phyloP scores from a whole-genome alignment of 92 coral and sea anemone species.

The Heteractis magnifica region DNA sequence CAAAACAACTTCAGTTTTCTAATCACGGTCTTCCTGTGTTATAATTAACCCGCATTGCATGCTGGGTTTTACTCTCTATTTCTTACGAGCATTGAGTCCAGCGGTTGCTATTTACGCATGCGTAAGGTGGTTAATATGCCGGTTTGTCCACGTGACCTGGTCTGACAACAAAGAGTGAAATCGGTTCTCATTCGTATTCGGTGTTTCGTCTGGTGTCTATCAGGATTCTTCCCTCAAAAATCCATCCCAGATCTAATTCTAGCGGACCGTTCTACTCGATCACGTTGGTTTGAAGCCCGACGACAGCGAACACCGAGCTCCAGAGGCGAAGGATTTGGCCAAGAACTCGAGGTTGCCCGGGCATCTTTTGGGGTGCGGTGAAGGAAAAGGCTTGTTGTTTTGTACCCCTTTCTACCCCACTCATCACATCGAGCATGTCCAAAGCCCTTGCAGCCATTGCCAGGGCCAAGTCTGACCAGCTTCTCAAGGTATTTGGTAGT shows the following conservation, averaged over 20 bases:
- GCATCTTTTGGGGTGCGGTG: constrained; percentile 90
- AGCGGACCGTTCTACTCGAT: not conserved
- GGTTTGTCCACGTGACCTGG: constrained; percentile 83
- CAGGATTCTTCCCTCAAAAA: constrained; percentile 44
- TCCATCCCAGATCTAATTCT: constrained; percentile 17
- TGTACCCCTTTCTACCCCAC: constrained; percentile 94
- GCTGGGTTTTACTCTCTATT: not conserved
- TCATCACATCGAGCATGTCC: constrained; percentile 79
- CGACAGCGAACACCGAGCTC: not conserved
- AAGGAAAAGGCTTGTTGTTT: constrained; percentile 62
- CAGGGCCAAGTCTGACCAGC: constrained; percentile 86
- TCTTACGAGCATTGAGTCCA: not conserved
- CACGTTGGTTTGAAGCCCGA: constrained; percentile 1
- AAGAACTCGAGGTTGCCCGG: constrained; percentile 33
- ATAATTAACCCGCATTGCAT: not conserved
- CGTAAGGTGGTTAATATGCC: constrained; percentile 40
- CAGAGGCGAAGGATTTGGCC: constrained; percentile 22
- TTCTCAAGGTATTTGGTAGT: constrained; percentile 73
- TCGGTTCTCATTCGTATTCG: constrained; percentile 66
- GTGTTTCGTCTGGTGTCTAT: constrained; percentile 77
- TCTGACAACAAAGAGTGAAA: constrained; percentile 93
- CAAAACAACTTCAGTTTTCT: not conserved
- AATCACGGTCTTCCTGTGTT: constrained; percentile 4
- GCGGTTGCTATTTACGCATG: constrained; percentile 56
- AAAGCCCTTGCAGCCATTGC: constrained; percentile 97